phyloP scores from a whole-genome alignment of 2,113 vertebrate species.

The Thalassarche chlororhynchos region DNA sequence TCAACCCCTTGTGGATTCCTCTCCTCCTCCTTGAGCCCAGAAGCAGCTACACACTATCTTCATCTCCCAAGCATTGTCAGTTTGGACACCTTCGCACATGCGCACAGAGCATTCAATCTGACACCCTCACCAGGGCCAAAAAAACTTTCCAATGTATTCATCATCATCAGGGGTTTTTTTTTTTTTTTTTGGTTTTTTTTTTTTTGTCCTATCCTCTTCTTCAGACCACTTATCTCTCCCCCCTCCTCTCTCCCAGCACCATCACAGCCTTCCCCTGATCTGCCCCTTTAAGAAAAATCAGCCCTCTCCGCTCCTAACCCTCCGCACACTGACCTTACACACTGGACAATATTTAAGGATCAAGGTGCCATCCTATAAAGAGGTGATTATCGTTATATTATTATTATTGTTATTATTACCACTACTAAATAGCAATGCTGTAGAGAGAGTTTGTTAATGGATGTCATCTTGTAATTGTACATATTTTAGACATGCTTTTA shows the following conservation, averaged over 20 bases:
- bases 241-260: conserved; percentile 78
- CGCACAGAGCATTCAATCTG: conserved; percentile 99
- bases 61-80: conserved; percentile 99
- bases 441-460: background rate
- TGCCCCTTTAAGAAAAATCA: conserved; percentile 87
- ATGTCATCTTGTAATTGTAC: background rate
- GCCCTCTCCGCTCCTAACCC: conserved; percentile 61
- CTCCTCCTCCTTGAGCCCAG: conserved; percentile 98
- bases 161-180: conserved; percentile 82
- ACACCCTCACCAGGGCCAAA: conserved; percentile 99
- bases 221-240: conserved; percentile 93
- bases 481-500: background rate
- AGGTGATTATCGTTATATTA: conserved; percentile 63
- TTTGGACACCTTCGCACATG: conserved; percentile 99
- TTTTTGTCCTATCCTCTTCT: conserved; percentile 86
- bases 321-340: conserved; percentile 68
- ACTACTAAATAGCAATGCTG: background rate
- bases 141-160: conserved; percentile 99
- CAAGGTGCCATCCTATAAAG: conserved; percentile 73
- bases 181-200: conserved; percentile 35
- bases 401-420: background rate
- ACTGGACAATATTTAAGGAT: conserved; percentile 75
- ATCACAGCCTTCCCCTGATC: conserved; percentile 64
- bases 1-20: conserved; percentile 94
- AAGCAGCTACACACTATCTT: conserved; percentile 99